These are phyloP conservation scores for Scolanthus callimorphus DNA, from an alignment of 92 coral and sea anemone genomes.

Conservation along the genomic window DNA sequence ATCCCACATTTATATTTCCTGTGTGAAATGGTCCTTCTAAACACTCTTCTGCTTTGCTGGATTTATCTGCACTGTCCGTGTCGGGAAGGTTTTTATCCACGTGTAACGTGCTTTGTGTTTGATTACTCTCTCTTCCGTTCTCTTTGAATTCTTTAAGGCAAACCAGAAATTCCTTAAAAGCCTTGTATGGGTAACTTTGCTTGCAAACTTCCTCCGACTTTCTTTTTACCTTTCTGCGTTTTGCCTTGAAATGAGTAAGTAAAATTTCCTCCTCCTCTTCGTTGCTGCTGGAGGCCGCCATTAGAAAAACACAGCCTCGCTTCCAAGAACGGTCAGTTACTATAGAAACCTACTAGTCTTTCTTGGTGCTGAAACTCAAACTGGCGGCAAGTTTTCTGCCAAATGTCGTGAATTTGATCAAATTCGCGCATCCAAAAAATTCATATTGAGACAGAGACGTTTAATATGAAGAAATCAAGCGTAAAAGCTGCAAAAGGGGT, in stretches of 20 bases:
- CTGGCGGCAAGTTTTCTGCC: background rate
- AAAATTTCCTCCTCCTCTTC: background rate
- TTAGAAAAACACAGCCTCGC: background rate
- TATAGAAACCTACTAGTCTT: background rate
- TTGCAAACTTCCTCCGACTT: background rate
- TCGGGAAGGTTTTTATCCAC: background rate
- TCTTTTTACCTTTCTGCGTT: background rate
- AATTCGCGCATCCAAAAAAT: background rate
- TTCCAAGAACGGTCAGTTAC: background rate
- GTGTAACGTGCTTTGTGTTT: no score
- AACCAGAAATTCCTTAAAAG: background rate
- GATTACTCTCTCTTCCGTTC: no score
- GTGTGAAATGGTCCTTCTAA: background rate
- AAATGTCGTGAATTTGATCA: background rate
- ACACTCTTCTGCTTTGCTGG: background rate
- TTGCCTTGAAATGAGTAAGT: background rate
- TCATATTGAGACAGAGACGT: background rate
- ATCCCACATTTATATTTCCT: no score
- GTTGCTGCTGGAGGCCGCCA: no score
- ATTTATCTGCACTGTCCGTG: background rate
- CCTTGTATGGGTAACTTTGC: background rate
- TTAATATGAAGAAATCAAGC: conserved; percentile 61
- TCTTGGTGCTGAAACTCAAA: background rate
- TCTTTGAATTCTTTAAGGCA: no score
- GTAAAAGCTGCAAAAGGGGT: conserved; percentile 61